Percentiles rank a stretch among this genome's conserved stretches.
These are phyloP conservation scores for Panulirus ornatus DNA, from an alignment of 1,140 invertebrate species.

Conservation along the genomic window DNA sequence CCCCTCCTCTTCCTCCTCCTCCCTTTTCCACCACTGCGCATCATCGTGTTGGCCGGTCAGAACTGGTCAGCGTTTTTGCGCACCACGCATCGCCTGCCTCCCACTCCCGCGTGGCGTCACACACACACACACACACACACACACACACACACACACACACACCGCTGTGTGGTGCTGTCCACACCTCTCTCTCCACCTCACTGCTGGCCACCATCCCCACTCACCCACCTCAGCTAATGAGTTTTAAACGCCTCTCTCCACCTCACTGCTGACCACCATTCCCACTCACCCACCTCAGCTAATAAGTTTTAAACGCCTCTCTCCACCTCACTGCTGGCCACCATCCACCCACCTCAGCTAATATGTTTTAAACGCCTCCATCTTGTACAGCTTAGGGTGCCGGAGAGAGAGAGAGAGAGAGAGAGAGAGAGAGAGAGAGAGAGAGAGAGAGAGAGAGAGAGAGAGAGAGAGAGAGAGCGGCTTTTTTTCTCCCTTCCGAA, in stretches of 20 bases:
- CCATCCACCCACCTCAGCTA: background rate
- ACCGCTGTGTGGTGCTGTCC: no score
- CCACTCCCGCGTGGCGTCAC: no score
- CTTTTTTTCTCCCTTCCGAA: no score
- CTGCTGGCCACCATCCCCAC: background rate
- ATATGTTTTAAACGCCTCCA: background rate
- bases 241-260: background rate
- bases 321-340: background rate
- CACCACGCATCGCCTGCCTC: no score
- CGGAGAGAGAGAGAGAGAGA: background rate
- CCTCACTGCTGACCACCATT: background rate
- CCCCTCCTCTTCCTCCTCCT: no score
- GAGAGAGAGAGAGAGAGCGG: no score
- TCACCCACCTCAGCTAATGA: slow-evolving; percentile 3
- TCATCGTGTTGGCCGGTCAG: no score
- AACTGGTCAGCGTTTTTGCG: no score
- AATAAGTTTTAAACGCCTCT: background rate
- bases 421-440: background rate
- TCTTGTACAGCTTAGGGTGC: background rate
- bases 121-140: no score
- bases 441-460: background rate
- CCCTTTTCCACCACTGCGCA: background rate
- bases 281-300: background rate
- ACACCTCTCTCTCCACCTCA: background rate
- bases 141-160: no score